Percentiles rank a stretch among this genome's conserved stretches.
Conservation (phyloP, 2,888 invertebrate species). For the Phorcus lineatus region DNA sequence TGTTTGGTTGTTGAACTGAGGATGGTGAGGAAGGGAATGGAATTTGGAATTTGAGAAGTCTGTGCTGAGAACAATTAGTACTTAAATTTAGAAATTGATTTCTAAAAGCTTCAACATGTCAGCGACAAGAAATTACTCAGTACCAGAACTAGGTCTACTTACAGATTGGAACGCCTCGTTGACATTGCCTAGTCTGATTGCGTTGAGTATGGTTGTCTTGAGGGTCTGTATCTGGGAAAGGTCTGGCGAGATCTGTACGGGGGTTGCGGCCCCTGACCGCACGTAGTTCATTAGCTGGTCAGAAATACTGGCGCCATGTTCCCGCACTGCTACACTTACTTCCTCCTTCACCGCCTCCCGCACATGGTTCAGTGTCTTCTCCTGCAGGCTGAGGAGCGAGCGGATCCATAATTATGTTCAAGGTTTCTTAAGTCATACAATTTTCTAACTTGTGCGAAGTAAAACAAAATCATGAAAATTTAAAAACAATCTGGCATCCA, state of each 20-base stretch:
- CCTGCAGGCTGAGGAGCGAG: conserved; percentile 68
- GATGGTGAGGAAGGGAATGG: too few species aligned
- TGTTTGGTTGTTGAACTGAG: too few species aligned
- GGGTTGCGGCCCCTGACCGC: conserved; percentile 85
- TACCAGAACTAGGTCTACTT: conserved; percentile 3
- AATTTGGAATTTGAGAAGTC: too few species aligned
- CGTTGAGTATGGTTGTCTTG: conserved; percentile 18
- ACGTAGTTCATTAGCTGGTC: conserved; percentile 80
- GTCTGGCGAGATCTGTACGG: conserved; percentile 79
- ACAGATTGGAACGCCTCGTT: conserved; percentile 50
- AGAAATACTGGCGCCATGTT: conserved; percentile 80
- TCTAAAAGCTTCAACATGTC: too few species aligned
- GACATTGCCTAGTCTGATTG: conserved; percentile 30
- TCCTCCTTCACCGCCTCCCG: conserved; percentile 70
- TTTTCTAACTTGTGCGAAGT: too few species aligned
- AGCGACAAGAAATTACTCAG: too few species aligned
- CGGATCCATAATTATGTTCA: too few species aligned
- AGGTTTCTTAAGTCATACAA: too few species aligned
- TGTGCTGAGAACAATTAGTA: too few species aligned
- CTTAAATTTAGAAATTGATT: too few species aligned
- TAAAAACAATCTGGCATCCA: too few species aligned
- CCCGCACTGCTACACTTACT: conserved; percentile 75
- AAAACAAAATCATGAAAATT: too few species aligned
- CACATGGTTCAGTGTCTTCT: conserved; percentile 68
- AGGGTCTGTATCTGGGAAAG: conserved; percentile 54